Base-by-base conservation (phyloP, 2,888 invertebrate species). In the Spicauda simplicius region DNA sequence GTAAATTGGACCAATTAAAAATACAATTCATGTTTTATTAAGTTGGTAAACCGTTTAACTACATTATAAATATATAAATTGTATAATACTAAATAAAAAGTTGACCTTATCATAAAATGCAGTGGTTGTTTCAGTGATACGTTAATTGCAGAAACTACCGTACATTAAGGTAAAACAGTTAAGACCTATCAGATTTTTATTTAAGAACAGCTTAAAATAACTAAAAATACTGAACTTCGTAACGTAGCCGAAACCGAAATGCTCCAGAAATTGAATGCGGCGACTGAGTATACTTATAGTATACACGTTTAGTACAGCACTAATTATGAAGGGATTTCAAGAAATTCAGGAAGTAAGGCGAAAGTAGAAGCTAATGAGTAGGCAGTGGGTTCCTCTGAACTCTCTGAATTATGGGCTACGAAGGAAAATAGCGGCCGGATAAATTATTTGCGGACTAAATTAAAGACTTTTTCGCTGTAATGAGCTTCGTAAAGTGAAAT, bases 271-370 rank as follows among this genome's bases (percentile, higher is more conserved):
- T 53, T 52, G 16, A 52, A 33, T 37, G 52, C 60, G 37, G 19
- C 8, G 33, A 59, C 48, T 18, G 19, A n/a, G 48, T 48, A 33
- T 56, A 19, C 55, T 48, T 50, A 16, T 18, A 18, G 62, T 20
- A 18, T 18, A n/a, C n/a, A n/a, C n/a, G n/a, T n/a, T n/a, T n/a
- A 18, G 48, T 33, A 50, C 25, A 33, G 33, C 10, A 56, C 48
- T 56, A 56, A 64, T 56, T 64, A 56, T 56, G 56, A 64, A 64
- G 33, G 56, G 57, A 57, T 57, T 57, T 54, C 12, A 45, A 62
- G 48, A 52, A 64, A 30, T 52, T 57, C 56, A 52, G 50, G 33
- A 64, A 57, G 19, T 48, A 52, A 37, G 19, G 18, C 48, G 19
- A 30, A 56, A 64, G 50, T 57, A 20, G 48, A n/a, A 37, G 50